These are phyloP conservation scores for Ptilonorhynchus violaceus DNA, from an alignment of 2,113 vertebrate genomes.

Conservation along the genomic window DNA sequence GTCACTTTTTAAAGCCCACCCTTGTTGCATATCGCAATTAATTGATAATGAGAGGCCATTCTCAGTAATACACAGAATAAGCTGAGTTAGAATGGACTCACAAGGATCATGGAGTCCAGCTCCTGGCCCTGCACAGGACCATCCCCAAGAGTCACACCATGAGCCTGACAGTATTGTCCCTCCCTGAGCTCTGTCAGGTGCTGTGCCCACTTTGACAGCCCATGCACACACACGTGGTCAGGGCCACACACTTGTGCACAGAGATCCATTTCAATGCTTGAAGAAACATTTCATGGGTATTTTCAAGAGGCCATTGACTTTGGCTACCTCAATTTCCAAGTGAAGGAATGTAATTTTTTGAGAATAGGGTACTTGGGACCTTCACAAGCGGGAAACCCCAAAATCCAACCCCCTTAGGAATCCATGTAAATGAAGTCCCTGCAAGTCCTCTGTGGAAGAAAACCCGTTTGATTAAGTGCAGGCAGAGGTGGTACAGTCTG, in stretches of 20 bases:
- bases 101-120: not conserved
- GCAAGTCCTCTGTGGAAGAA: not conserved
- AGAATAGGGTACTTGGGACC: not conserved
- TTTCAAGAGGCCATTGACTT: not conserved
- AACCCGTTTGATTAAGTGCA: not conserved
- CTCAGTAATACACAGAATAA: not conserved
- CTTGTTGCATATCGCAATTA: not conserved
- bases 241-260: not conserved
- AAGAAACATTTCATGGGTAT: not conserved
- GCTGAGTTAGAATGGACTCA: not conserved
- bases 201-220: not conserved
- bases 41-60: not conserved
- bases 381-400: not conserved
- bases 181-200: not conserved
- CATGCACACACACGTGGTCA: accelerated
- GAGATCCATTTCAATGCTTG: not conserved
- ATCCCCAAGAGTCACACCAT: not conserved
- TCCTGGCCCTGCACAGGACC: not conserved
- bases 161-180: accelerated
- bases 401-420: not conserved
- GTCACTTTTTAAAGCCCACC: not conserved
- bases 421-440: not conserved
- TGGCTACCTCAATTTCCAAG: not conserved
- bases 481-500: not conserved
- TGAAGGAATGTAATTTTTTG: not conserved